Evolutionary conservation across 2,888 invertebrate species (phyloP), one percentile per base, ranked within the genome.

Genomic region (Hymenopus coronatus): DNA sequence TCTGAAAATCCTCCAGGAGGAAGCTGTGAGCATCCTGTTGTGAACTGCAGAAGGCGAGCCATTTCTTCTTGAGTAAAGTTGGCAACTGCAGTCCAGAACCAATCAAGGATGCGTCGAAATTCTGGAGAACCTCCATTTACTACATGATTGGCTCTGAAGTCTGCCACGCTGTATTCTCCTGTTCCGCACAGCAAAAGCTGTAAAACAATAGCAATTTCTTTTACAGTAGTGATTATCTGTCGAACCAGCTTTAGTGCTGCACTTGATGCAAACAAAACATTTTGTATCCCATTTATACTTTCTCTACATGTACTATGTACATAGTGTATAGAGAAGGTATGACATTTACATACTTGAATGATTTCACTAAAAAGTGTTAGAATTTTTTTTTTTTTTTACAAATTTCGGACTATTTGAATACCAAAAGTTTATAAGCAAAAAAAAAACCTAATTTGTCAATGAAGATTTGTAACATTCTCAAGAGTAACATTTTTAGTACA

Each of bases 41-140:
- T 97, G 93, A 98, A 98, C 94, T 98, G 98, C 92, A 98, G 94
- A 91, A 99, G 94, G 82, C 98, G 94, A 2, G 98, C 98, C 96
- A 98, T 97, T 94, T 98, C 98, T 93, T 98, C 97, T 93, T 96
- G 97, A 90, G 97, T 97, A 93, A 98, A 98, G 93, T 97, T 97
- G 91, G 96, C 96, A 82, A 98, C 96, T 30, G 97, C 97, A 0
- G 97, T 97, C 98, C 98, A 98, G 93, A 98, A 98, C 97, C 98
- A 98, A 91, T 97, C 97, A 90, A 98, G 94, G 88, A 98, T 96
- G 90, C 97, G 96, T 90, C 97, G 95, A 94, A 98, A 98, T 92
- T 97, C 97, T 15, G 96, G 94, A 92, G 95, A 95, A 6, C 94
- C 94, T 1, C 98, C 98, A 92, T 97, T 96, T 89, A 97, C 96